Conservation (phyloP, 1,140 invertebrate genomes). For the Temnothorax curvispinosus region DNA sequence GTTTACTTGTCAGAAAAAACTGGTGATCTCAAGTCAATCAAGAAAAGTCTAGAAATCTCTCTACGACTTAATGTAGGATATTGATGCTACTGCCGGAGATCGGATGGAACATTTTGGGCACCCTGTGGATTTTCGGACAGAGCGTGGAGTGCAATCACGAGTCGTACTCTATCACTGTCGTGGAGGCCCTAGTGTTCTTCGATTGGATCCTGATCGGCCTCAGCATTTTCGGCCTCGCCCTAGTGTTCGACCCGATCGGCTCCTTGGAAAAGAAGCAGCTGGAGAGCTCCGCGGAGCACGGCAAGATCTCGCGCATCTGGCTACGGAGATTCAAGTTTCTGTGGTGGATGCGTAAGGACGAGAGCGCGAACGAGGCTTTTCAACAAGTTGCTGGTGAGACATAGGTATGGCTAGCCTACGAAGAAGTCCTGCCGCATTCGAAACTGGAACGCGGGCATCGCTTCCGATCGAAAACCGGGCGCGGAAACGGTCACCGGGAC, state of each 20-base stretch:
- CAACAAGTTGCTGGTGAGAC: conserved; percentile 92
- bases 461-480: background rate
- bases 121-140: conserved; percentile 92
- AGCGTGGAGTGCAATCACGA: conserved; percentile 89
- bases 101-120: conserved; percentile 92
- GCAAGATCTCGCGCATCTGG: conserved; percentile 88
- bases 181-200: conserved; percentile 92
- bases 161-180: conserved; percentile 90
- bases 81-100: conserved; percentile 91
- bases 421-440: conserved; percentile 67
- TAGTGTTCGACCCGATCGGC: conserved; percentile 93
- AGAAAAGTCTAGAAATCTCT: conserved; percentile 1
- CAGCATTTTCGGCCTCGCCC: conserved; percentile 90
- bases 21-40: background rate
- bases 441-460: conserved; percentile 29
- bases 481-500: too few relatives aligned
- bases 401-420: conserved; percentile 79
- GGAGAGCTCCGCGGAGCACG: conserved; percentile 84
- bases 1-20: background rate
- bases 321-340: conserved; percentile 91
- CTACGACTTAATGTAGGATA: conserved; percentile 85
- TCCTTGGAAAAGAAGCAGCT: conserved; percentile 89
- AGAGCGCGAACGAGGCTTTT: conserved; percentile 93
- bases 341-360: conserved; percentile 93
- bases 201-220: conserved; percentile 92